Evolutionary conservation across 53 echinoderm and acorn worm genomes (phyloP).

Genomic region (Astropecten irregularis): DNA sequence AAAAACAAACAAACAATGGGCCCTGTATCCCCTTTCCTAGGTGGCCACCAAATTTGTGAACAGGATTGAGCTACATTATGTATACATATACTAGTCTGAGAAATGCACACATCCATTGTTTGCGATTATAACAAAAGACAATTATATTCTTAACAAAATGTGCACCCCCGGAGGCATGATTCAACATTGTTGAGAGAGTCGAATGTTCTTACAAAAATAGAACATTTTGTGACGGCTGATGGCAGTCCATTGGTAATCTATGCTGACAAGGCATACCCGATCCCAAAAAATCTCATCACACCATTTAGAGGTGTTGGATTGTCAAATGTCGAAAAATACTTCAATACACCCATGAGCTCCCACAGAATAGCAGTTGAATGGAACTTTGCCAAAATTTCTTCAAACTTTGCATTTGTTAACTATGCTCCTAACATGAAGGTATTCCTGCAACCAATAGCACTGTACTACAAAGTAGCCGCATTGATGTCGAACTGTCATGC

Average conservation of each 20-base stretch:
- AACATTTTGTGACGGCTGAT: neutral
- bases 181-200: neutral
- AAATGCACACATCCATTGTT: no score
- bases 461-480: slow-evolving; percentile 15
- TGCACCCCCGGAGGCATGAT: slow-evolving; percentile 13
- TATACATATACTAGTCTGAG: no score
- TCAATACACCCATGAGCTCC: neutral
- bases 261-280: neutral
- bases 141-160: no score
- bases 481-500: slow-evolving; percentile 10
- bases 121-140: no score
- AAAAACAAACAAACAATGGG: no score
- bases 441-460: slow-evolving; percentile 10
- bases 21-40: no score
- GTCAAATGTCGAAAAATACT: neutral
- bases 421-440: neutral
- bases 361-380: neutral
- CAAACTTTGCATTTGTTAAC: slow-evolving; percentile 10
- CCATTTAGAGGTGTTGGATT: neutral
- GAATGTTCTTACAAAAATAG: neutral
- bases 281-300: neutral
- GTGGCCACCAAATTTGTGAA: no score
- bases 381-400: slow-evolving; percentile 7
- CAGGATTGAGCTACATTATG: no score
- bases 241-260: neutral